Conservation (phyloP, 2,888 invertebrate genomes). For the Trimorus sp. region DNA sequence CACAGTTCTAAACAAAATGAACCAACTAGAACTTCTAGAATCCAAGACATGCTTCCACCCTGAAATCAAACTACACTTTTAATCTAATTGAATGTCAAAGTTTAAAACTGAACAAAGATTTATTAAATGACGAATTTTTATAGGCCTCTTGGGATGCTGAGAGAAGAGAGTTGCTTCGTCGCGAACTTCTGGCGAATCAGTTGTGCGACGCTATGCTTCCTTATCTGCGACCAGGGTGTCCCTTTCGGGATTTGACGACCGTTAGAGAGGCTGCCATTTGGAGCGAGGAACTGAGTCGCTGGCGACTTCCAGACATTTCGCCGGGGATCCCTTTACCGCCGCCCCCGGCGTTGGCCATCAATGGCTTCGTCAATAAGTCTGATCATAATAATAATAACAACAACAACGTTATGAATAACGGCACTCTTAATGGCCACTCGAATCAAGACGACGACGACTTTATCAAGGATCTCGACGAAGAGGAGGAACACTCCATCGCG, state of each 20-base stretch:
- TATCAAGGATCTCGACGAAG: slow-evolving; percentile 63
- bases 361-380: slow-evolving; percentile 71
- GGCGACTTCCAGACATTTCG: slow-evolving; percentile 77
- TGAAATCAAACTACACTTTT: too few relatives aligned
- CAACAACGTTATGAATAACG: slow-evolving; percentile 54
- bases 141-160: slow-evolving; percentile 80
- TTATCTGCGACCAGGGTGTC: slow-evolving; percentile 79
- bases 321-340: slow-evolving; percentile 77
- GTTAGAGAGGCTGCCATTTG: slow-evolving; percentile 77
- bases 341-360: slow-evolving; percentile 68
- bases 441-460: slow-evolving; percentile 60
- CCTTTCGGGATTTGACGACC: slow-evolving; percentile 76
- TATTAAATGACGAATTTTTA: slow-evolving; percentile 1
- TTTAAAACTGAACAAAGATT: neutral
- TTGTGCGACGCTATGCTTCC: slow-evolving; percentile 80
- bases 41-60: too few relatives aligned
- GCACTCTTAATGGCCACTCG: slow-evolving; percentile 36
- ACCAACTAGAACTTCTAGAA: too few relatives aligned
- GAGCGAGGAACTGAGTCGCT: slow-evolving; percentile 79
- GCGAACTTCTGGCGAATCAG: slow-evolving; percentile 78
- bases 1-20: too few relatives aligned
- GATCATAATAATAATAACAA: slow-evolving; percentile 77
- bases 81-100: too few relatives aligned
- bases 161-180: slow-evolving; percentile 77
- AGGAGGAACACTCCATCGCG: slow-evolving; percentile 70